phyloP scores from a whole-genome alignment of 2,797 vertebrate genomes.

The Peromyscus melanophrys region DNA sequence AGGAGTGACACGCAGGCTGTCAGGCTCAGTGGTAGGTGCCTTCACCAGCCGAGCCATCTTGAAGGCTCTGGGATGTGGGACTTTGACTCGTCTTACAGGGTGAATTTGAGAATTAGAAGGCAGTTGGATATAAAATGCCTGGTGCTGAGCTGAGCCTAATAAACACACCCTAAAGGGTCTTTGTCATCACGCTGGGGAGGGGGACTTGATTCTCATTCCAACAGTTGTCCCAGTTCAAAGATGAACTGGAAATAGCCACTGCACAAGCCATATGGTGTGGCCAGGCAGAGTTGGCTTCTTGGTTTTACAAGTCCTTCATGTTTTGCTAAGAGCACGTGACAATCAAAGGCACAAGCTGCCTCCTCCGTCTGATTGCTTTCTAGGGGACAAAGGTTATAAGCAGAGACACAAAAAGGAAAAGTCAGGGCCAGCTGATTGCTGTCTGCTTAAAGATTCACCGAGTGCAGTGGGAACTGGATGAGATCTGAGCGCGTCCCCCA shows the following conservation, averaged over 20 bases:
- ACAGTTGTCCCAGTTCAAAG: constrained; percentile 8
- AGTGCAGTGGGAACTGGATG: not conserved
- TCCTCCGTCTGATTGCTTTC: not conserved
- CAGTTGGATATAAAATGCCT: not conserved
- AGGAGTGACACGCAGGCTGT: not conserved
- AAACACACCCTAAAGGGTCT: not conserved
- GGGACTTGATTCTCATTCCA: not conserved
- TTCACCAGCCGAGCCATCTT: not conserved
- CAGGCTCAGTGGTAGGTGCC: too few relatives aligned
- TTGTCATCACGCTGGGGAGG: not conserved
- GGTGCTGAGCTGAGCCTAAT: not conserved
- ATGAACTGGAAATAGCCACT: not conserved
- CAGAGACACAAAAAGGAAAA: not conserved
- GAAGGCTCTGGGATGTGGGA: not conserved
- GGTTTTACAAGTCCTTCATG: not conserved
- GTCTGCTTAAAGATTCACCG: not conserved
- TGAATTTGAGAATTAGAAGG: not conserved
- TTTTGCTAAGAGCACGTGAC: not conserved
- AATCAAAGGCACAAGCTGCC: not conserved
- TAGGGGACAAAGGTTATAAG: not conserved
- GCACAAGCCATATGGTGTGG: not conserved
- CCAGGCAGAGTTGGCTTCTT: not conserved
- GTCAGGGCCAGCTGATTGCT: rapidly evolving
- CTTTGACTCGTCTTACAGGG: not conserved
- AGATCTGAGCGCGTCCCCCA: rapidly evolving